These are phyloP conservation scores for Epinotia ramella DNA, from an alignment of 2,888 invertebrate genomes.

Conservation along the genomic window DNA sequence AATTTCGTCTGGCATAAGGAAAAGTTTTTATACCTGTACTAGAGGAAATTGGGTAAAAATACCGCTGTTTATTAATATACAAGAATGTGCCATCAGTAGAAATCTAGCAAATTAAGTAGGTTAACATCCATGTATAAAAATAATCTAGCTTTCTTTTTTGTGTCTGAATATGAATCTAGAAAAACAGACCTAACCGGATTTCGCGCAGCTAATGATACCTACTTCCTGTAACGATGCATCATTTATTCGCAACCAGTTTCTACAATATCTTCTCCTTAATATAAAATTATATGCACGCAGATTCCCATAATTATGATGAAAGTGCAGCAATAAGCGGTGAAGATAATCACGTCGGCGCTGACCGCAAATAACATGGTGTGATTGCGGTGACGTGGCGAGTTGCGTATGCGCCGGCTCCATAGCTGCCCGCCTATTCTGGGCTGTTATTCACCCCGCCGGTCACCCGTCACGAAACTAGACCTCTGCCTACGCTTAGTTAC, in stretches of 20 bases:
- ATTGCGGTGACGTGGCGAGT: slow-evolving; percentile 52
- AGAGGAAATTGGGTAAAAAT: too few species aligned
- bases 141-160: background rate
- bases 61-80: too few species aligned
- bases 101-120: background rate
- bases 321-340: slow-evolving; percentile 65
- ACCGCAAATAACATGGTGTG: slow-evolving; percentile 65
- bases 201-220: background rate
- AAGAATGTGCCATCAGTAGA: background rate
- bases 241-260: background rate
- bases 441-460: too few species aligned
- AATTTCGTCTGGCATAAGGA: too few species aligned
- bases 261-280: background rate
- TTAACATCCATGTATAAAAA: background rate
- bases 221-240: background rate
- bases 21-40: too few species aligned
- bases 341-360: slow-evolving; percentile 58
- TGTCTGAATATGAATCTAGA: background rate
- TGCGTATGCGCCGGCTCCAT: slow-evolving; percentile 40
- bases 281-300: slow-evolving; percentile 24
- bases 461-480: too few species aligned
- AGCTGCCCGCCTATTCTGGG: background rate
- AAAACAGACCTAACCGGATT: background rate
- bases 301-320: slow-evolving; percentile 55
- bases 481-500: too few species aligned